Conservation (phyloP, 2,113 vertebrate genomes). For the Dinomys branickii region DNA sequence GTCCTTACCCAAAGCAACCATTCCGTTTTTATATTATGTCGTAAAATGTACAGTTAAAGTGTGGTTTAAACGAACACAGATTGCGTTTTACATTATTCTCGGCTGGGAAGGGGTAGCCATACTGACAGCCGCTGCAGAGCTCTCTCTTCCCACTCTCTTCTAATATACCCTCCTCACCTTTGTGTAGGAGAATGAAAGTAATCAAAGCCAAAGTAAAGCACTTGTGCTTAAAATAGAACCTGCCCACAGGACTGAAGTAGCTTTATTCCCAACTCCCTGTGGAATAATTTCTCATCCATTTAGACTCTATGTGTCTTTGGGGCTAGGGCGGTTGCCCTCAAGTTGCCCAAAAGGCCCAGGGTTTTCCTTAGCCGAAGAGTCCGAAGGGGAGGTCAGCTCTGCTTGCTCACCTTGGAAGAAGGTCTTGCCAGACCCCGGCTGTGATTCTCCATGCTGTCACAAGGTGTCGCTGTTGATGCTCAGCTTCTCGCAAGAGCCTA, state of each 20-base stretch:
- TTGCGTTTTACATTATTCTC: constrained; percentile 26
- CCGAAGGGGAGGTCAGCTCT: background rate
- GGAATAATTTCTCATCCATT: constrained; percentile 36
- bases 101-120: constrained; percentile 36
- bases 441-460: background rate
- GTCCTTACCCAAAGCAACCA: background rate
- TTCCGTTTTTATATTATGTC: background rate
- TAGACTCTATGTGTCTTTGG: background rate
- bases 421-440: background rate
- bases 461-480: constrained; percentile 35
- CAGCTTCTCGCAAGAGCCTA: fast-evolving
- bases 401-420: background rate
- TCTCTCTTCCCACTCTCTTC: constrained; percentile 3
- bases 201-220: constrained; percentile 18
- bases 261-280: constrained; percentile 9
- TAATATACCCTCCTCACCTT: background rate
- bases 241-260: background rate
- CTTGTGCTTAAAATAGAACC: constrained; percentile 15
- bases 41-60: constrained; percentile 23
- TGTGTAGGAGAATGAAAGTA: constrained; percentile 25
- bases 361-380: background rate
- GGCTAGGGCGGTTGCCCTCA: background rate
- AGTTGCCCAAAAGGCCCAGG: background rate
- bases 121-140: background rate
- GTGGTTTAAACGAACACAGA: constrained; percentile 55